Conservation (phyloP, 2,797 vertebrate genomes). For the Chaunax sp. region DNA sequence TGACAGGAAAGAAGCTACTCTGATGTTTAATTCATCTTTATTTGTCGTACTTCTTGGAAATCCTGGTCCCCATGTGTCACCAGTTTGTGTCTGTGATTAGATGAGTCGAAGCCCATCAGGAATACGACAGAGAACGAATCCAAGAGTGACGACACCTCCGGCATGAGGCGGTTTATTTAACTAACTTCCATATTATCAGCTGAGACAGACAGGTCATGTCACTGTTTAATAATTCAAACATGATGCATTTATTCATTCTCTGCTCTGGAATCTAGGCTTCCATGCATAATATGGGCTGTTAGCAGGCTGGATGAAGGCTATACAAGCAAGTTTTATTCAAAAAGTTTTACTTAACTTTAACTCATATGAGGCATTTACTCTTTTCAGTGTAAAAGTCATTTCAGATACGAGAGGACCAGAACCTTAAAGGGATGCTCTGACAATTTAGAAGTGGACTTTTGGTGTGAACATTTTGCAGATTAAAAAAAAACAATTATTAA, state of each 20-base stretch:
- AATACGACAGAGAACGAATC: neutral
- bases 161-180: constrained; percentile 25
- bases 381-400: neutral
- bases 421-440: too few species aligned
- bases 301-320: constrained; percentile 12
- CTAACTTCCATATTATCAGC: constrained; percentile 1
- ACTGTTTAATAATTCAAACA: constrained; percentile 60
- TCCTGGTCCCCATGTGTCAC: constrained; percentile 18
- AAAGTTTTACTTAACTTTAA: too few species aligned
- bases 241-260: constrained; percentile 51
- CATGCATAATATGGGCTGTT: constrained; percentile 34
- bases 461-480: neutral
- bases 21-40: constrained; percentile 66
- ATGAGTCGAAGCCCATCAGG: neutral
- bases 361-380: too few species aligned
- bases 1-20: constrained; percentile 7
- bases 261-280: constrained; percentile 48
- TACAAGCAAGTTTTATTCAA: too few species aligned
- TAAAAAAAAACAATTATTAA: too few species aligned
- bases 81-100: neutral
- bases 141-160: neutral
- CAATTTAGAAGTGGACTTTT: too few species aligned
- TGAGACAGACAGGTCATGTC: constrained; percentile 32
- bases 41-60: constrained; percentile 58
- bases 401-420: neutral